Base-by-base conservation (phyloP, 2,888 invertebrate species). In the Macrophya annulata region DNA sequence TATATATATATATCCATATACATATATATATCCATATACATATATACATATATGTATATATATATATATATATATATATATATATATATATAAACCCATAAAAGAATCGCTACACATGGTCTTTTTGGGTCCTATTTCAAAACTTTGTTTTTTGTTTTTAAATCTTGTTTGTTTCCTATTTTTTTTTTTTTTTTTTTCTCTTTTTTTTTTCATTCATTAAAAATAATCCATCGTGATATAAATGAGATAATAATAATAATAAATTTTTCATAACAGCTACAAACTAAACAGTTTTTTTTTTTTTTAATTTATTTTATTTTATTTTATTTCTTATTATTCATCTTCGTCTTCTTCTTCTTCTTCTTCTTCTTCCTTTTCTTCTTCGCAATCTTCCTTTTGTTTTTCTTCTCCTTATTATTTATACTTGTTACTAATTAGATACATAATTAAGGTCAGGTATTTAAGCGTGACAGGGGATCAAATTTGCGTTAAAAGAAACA, bases 231-330 rank as follows among this genome's bases (percentile, higher is more conserved):
- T 21, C 51, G 17, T 31, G 17, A 51, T 31, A 55, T 25, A 51
- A 77, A 77, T 77, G 15, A 55, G 51, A 77, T 45, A n/a, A 74
- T 76, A 51, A 77, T 37, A 17, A 77, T n/a, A 51, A 77, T 77
- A 25, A 77, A n/a, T 55, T 51, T 15, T 43, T 17, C 31, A 51
- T 37, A 77, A 77, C 55, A 77, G 87, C 90, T 91, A 91, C 87
- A 86, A 91, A 91, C 90, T 90, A 91, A 91, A 91, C 88, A 88
- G 89, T 89, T 91, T 90, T 88, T 90, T 89, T 88, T 89, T 91
- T 90, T 88, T 90, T 88, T 88, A 88, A 8, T 40, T 40, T 43
- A n/a, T 43, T 43, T 15, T 31, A 25, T 15, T 40, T 40, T 5
- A 31, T 72, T 10, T 72, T 40, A 72, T n/a, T 72, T 15, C 55